Evolutionary conservation across 1,140 invertebrate species (phyloP).

Genomic region (Phymorhynchus buccinoides): DNA sequence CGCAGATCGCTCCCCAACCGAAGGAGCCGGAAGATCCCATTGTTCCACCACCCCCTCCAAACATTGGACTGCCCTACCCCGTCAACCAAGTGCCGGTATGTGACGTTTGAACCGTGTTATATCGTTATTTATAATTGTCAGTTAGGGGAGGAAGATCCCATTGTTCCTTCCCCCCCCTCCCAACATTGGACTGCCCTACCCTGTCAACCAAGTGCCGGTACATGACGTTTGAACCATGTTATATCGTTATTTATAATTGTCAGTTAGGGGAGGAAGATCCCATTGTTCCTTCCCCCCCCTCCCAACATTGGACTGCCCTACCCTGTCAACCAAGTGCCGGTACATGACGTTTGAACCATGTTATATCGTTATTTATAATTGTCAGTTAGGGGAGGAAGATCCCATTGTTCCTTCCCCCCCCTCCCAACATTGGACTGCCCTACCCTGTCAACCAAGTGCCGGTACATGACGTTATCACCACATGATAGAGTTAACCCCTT

Average conservation of each 20-base stretch:
- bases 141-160: slow-evolving; percentile 25
- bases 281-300: slow-evolving; percentile 44
- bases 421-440: slow-evolving; percentile 13
- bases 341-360: not conserved
- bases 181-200: slow-evolving; percentile 9
- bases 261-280: too few relatives aligned
- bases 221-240: not conserved
- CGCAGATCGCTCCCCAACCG: slow-evolving; percentile 32
- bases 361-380: too few relatives aligned
- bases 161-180: slow-evolving; percentile 44
- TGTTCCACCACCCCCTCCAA: slow-evolving; percentile 44
- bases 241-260: too few relatives aligned
- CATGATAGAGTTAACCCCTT: too few relatives aligned
- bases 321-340: slow-evolving; percentile 28
- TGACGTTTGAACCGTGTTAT: not conserved
- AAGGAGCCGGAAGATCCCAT: slow-evolving; percentile 25
- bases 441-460: slow-evolving; percentile 34
- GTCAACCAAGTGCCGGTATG: slow-evolving; percentile 23
- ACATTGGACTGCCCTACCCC: slow-evolving; percentile 6
- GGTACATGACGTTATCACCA: not conserved
- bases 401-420: slow-evolving; percentile 42
- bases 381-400: too few relatives aligned
- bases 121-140: too few relatives aligned
- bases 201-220: slow-evolving; percentile 26
- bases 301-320: slow-evolving; percentile 8